Evolutionary conservation across 2,113 vertebrate species (phyloP).

Genomic region (Collichthys lucidus): DNA sequence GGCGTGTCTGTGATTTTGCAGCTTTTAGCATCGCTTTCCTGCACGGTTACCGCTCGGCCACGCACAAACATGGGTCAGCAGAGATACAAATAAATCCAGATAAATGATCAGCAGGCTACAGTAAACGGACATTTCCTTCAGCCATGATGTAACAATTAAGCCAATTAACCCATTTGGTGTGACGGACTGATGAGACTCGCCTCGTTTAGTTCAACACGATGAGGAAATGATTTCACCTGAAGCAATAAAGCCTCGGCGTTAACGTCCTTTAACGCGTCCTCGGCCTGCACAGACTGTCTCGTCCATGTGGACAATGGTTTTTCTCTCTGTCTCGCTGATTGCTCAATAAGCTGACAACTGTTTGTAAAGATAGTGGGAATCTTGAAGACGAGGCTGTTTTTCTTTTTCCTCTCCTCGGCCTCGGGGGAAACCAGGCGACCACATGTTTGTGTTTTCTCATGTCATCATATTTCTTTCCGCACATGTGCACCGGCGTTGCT

Average conservation of each 20-base stretch:
- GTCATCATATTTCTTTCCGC: conserved; percentile 40
- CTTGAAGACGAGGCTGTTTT: conserved; percentile 7
- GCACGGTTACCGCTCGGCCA: too few species aligned
- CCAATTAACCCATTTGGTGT: neutral
- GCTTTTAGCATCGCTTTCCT: too few species aligned
- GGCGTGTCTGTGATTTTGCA: too few species aligned
- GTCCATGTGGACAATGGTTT: neutral
- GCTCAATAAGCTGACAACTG: neutral
- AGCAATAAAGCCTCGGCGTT: neutral
- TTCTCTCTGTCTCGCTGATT: neutral
- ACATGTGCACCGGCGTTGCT: neutral
- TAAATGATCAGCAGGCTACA: neutral
- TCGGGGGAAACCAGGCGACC: conserved; percentile 19
- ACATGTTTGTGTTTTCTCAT: conserved; percentile 35
- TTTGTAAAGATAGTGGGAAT: conserved; percentile 19
- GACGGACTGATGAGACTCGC: conserved; percentile 16
- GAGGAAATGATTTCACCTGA: conserved; percentile 30
- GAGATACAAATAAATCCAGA: neutral
- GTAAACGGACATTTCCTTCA: conserved; percentile 12
- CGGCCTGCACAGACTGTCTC: neutral
- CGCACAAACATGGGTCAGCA: too few species aligned
- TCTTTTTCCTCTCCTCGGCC: neutral
- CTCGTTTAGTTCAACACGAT: conserved; percentile 15
- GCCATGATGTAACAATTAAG: conserved; percentile 14
- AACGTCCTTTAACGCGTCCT: neutral